Percentiles rank a stretch among this genome's conserved stretches.
These are phyloP conservation scores for Psammodynastes pulverulentus DNA, from an alignment of 2,113 vertebrate genomes.

Conservation along the genomic window DNA sequence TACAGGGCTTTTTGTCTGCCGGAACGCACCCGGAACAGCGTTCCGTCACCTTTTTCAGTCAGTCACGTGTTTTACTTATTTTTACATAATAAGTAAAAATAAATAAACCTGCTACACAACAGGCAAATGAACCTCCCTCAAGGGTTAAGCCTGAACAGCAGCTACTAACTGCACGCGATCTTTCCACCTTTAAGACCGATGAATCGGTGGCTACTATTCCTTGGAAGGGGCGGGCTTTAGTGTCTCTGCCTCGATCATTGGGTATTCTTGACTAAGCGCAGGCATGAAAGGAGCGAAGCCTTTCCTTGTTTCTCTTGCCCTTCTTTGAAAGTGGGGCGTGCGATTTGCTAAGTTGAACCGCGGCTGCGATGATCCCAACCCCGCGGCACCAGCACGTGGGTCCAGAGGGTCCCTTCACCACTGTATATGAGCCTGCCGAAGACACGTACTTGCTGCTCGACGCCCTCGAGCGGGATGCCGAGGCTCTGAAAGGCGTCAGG, in stretches of 20 bases:
- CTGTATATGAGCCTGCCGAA: conserved; percentile 88
- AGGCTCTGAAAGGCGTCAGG: conserved; percentile 63
- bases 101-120: background rate
- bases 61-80: too few relatives aligned
- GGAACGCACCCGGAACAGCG: too few relatives aligned
- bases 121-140: background rate
- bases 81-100: background rate
- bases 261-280: background rate
- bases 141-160: background rate
- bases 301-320: background rate
- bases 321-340: too few relatives aligned
- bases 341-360: background rate
- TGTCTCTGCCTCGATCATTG: background rate
- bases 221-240: background rate
- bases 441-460: conserved; percentile 92
- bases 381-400: conserved; percentile 74
- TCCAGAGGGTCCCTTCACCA: conserved; percentile 66
- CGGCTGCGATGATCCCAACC: conserved; percentile 53
- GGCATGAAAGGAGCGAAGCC: background rate
- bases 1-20: too few relatives aligned
- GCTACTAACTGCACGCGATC: background rate
- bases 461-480: conserved; percentile 80
- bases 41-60: too few relatives aligned
- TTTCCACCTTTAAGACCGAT: background rate
- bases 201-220: background rate